Evolutionary conservation across 2,113 vertebrate genomes (phyloP), one percentile per base, ranked within the genome.

Genomic region (Caranx ignobilis): DNA sequence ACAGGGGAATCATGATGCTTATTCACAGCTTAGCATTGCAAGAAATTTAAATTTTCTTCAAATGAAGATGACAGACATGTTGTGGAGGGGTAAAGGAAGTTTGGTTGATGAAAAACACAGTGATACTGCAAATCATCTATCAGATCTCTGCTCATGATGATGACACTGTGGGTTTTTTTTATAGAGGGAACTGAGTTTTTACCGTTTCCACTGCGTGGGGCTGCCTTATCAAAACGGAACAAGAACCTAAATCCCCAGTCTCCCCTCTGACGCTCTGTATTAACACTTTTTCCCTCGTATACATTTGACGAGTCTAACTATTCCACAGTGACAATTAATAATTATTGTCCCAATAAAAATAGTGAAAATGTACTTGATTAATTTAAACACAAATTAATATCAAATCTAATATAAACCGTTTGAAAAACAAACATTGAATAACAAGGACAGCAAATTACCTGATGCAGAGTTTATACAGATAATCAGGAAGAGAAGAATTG

Each of bases 361-460:
- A 2, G 9, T 12, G n/a, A 47, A 21, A 37, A n/a, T 10, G 8
- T 39, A n/a, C 43, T 63, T n/a, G 61, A 5, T 43, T 63, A 19
- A 41, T 41, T 72, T 11, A 16, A 55, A 45, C 6, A 32, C 4
- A 52, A 18, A 54, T 39, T 9, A 47, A 21, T 1, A 67, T 75
- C 13, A 60, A 0, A 52, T 43, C 19, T 15, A 45, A 61, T 2
- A 16, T 9, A 59, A 2, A 61, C 5, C 19, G 11, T 21, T 11
- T 2, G 3, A 16, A 59, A 26, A 4, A 68, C 0, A 79, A 41
- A 21, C 0, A 19, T 0, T 2, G 1, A 41, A 41, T 56, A 57
- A 65, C 52, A 74, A 87, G 64, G 56, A 26, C n/a, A 52, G 31
- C 48, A 64, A 64, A 65, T 88, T 91, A 94, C 93, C 92, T 90